These are phyloP conservation scores for Sinodicranocentrus sp. DNA, from an alignment of 2,888 invertebrate species.

Conservation along the genomic window DNA sequence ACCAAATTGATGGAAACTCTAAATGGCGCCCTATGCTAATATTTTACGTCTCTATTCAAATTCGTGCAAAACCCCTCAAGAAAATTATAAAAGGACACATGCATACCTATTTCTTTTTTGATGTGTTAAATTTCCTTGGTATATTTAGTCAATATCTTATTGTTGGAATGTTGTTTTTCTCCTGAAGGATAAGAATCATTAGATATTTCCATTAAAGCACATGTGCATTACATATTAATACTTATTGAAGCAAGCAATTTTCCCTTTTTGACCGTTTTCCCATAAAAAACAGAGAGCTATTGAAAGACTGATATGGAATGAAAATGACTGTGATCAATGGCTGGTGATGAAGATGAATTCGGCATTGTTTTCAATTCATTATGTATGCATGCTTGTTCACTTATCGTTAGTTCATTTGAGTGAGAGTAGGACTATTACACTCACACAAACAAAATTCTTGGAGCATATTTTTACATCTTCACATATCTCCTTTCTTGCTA, in stretches of 20 bases:
- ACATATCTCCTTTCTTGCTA: background rate
- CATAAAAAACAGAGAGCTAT: slow-evolving; percentile 42
- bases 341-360: slow-evolving; percentile 66
- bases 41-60: too few relatives aligned
- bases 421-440: background rate
- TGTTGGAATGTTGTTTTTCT: too few relatives aligned
- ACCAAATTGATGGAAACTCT: too few relatives aligned
- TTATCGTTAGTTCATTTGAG: slow-evolving; percentile 18
- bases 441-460: too few relatives aligned
- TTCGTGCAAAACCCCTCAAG: too few relatives aligned
- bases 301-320: slow-evolving; percentile 63
- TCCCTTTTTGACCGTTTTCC: slow-evolving; percentile 64
- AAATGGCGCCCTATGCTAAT: too few relatives aligned
- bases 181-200: background rate
- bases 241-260: slow-evolving; percentile 14
- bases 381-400: slow-evolving; percentile 34
- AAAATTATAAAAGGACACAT: too few relatives aligned
- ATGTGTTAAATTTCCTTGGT: too few relatives aligned
- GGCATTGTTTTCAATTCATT: slow-evolving; percentile 60
- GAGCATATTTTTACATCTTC: too few relatives aligned
- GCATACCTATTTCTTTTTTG: too few relatives aligned
- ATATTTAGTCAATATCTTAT: too few relatives aligned
- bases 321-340: slow-evolving; percentile 69
- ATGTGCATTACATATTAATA: slow-evolving; percentile 1
- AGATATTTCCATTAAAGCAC: background rate